Evolutionary conservation across 2,888 invertebrate species (phyloP), one percentile per base, ranked within the genome.

Genomic region (Tryphoninae sp.): DNA sequence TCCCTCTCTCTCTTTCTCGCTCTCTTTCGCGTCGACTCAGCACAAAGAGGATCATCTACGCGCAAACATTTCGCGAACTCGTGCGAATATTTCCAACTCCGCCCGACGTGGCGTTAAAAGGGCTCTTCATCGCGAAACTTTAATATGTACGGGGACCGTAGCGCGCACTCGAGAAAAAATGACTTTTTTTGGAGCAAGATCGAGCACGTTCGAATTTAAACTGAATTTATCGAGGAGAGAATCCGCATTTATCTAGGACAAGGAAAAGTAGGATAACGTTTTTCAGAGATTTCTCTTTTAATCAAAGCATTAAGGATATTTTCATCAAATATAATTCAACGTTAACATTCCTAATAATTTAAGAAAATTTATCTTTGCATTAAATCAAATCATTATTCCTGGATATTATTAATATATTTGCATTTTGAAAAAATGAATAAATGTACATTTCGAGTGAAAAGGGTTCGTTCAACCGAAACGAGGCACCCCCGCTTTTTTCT

Each of bases 21-120:
- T 33, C 33, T 33, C 23, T 26, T 9, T 73, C 59, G 33, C 72
- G 58, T 76, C 65, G 78, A 19, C 42, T 53, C 64, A 22, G 75
- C 80, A 75, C 80, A 80, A 80, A 80, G 75, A 80, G 69, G 77
- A 77, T 74, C 77, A 78, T 80, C 74, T 53, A 74, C 67, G 65
- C 65, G 51, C 61, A 40, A 51, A 61, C 13, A 65, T 73, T 58
- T 62, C 51, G 16, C 75, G 13, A 62, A 45, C 55, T 11, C 59
- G 45, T 67, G 78, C 81, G 51, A 83, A 81, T 79, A 79, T 76
- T 67, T 78, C 72, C 74, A 81, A 79, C 79, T 83, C 65, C 64
- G 76, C 76, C 19, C 67, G 73, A 64, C 23, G 40, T 61, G 40
- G n/a, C 49, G 77, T 77, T 82, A 71, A 71, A 64, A 69, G 77